Evolutionary conservation across 2,113 vertebrate genomes (phyloP).

Genomic region (Emydura subglobosa): DNA sequence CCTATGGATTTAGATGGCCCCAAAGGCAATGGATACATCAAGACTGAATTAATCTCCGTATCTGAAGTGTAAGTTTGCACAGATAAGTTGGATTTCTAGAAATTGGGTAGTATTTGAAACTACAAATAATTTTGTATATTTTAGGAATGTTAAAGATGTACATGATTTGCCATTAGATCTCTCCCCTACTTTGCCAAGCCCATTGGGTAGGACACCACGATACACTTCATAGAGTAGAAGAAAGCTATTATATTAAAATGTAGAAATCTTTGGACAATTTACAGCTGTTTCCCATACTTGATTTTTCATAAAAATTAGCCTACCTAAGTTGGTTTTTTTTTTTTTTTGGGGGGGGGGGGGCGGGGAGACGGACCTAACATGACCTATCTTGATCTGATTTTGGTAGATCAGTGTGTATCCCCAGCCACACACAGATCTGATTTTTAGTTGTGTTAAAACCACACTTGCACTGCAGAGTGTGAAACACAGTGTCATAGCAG

Average conservation of each 20-base stretch:
- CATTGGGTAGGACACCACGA: not conserved
- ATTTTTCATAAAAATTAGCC: not conserved
- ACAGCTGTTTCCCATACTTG: not conserved
- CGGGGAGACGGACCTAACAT: not conserved
- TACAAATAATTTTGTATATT: not conserved
- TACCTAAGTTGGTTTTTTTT: not conserved
- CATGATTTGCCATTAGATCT: not conserved
- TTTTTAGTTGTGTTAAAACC: not conserved
- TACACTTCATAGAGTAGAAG: not conserved
- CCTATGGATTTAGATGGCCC: conserved; percentile 92
- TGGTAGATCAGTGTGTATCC: not conserved
- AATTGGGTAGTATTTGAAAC: not conserved
- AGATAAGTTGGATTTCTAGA: conserved; percentile 45
- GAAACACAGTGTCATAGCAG: not conserved
- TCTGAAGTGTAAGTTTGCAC: conserved; percentile 93
- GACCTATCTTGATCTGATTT: not conserved
- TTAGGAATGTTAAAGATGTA: not conserved
- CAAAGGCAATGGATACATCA: conserved; percentile 89
- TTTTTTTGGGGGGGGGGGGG: no score
- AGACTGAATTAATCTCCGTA: conserved; percentile 95
- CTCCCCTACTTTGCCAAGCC: not conserved
- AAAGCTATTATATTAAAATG: not conserved
- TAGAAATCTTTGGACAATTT: not conserved
- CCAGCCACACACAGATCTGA: not conserved
- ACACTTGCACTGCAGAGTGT: not conserved